Evolutionary conservation across 2,113 vertebrate genomes (phyloP).

Genomic region (Eptesicus fuscus): DNA sequence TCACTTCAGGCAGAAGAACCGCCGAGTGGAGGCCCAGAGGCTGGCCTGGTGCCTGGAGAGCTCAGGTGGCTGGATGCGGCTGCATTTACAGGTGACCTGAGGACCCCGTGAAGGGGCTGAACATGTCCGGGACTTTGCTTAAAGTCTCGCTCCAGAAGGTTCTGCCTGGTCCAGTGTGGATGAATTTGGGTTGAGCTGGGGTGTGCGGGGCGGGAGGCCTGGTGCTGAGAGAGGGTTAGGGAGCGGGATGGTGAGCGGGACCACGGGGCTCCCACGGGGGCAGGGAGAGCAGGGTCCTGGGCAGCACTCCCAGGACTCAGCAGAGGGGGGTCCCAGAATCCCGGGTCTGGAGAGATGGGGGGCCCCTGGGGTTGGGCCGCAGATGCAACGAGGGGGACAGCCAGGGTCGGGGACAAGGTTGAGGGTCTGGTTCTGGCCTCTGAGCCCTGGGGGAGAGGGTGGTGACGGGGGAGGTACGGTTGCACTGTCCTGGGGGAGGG

Average conservation of each 20-base stretch:
- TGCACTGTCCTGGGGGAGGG: not conserved
- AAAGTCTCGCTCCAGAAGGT: not conserved
- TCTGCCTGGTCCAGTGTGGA: not conserved
- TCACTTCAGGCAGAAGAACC: not conserved
- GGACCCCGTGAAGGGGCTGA: not conserved
- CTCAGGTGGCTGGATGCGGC: not conserved
- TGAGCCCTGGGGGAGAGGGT: not conserved
- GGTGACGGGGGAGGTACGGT: rapidly evolving
- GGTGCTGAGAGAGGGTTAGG: not conserved
- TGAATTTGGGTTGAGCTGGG: no score
- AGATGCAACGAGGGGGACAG: rapidly evolving
- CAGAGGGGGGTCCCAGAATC: no score
- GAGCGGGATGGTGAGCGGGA: no score
- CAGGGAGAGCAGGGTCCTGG: not conserved
- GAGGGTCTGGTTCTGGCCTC: not conserved
- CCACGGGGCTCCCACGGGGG: not conserved
- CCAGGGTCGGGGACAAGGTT: not conserved
- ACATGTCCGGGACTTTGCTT: not conserved
- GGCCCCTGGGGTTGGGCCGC: no score
- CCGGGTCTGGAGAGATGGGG: not conserved
- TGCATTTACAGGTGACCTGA: not conserved
- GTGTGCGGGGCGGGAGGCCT: not conserved
- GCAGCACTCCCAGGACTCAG: not conserved
- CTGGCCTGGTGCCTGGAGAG: not conserved
- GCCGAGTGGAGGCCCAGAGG: not conserved